phyloP scores from a whole-genome alignment of 1,140 invertebrate species.

The Ooceraea biroi region DNA sequence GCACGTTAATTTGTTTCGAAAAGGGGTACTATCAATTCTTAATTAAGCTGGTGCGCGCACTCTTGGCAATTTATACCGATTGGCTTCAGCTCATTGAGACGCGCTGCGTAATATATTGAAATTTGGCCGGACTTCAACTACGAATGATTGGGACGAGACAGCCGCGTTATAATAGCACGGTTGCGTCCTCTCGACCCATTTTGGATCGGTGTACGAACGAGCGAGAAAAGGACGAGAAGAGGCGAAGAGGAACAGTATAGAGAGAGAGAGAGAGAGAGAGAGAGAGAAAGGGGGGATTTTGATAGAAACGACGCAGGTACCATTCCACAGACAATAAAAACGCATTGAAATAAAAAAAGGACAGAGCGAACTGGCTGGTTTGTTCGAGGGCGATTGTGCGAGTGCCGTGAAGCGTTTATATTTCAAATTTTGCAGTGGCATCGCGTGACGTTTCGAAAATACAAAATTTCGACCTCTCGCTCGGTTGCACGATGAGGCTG shows the following conservation, averaged over 20 bases:
- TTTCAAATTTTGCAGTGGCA: conserved; percentile 65
- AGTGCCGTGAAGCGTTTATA: conserved; percentile 67
- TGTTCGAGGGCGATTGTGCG: conserved; percentile 61
- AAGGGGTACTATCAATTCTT: conserved; percentile 80
- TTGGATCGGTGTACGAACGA: conserved; percentile 44
- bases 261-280: conserved; percentile 29
- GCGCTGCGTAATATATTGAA: conserved; percentile 80
- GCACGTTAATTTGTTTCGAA: conserved; percentile 60
- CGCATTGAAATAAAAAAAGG: conserved; percentile 63
- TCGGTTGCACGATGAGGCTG: background rate
- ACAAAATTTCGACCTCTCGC: conserved; percentile 53
- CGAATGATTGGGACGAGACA: conserved; percentile 79
- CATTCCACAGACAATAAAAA: conserved; percentile 67
- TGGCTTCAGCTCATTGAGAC: conserved; percentile 79
- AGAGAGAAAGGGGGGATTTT: conserved; percentile 31
- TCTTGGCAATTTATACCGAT: conserved; percentile 77
- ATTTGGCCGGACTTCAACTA: conserved; percentile 82
- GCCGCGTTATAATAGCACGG: conserved; percentile 78
- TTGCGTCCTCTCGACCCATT: conserved; percentile 76
- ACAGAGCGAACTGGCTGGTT: conserved; percentile 47
- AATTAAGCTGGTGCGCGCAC: conserved; percentile 78
- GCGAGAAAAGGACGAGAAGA: background rate
- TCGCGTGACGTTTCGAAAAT: conserved; percentile 64
- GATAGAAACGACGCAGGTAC: conserved; percentile 58
- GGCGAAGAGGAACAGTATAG: background rate